phyloP scores from a whole-genome alignment of 2,113 vertebrate genomes.

The Pelecanoides urinatrix region DNA sequence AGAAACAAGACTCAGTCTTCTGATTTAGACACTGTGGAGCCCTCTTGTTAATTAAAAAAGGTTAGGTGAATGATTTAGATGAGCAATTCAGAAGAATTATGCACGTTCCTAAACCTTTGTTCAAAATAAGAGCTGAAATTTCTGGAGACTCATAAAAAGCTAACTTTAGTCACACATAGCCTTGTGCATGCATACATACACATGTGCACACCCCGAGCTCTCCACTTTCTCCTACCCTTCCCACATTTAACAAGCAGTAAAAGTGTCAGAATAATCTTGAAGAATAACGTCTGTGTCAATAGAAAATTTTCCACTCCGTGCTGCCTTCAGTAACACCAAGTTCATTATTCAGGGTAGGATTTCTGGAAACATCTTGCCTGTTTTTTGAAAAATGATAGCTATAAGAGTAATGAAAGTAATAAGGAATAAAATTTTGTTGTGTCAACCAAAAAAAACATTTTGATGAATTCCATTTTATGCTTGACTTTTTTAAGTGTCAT shows the following conservation, averaged over 20 bases:
- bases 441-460: neutral
- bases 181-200: neutral
- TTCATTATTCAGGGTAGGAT: neutral
- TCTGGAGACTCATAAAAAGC: neutral
- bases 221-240: neutral
- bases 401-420: neutral
- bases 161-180: neutral
- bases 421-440: neutral
- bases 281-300: neutral
- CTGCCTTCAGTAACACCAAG: neutral
- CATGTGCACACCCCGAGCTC: neutral
- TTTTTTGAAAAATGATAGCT: neutral
- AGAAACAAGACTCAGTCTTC: neutral
- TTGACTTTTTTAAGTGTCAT: neutral
- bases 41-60: constrained; percentile 39
- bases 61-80: constrained; percentile 19
- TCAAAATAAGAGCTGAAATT: constrained; percentile 9
- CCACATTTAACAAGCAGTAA: neutral
- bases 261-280: neutral
- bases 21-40: neutral
- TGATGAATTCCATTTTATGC: neutral
- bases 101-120: neutral
- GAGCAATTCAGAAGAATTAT: neutral
- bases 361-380: neutral
- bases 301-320: neutral